These are phyloP conservation scores for Antedon mediterranea DNA, from an alignment of 53 echinoderm and acorn worm species.

Conservation along the genomic window DNA sequence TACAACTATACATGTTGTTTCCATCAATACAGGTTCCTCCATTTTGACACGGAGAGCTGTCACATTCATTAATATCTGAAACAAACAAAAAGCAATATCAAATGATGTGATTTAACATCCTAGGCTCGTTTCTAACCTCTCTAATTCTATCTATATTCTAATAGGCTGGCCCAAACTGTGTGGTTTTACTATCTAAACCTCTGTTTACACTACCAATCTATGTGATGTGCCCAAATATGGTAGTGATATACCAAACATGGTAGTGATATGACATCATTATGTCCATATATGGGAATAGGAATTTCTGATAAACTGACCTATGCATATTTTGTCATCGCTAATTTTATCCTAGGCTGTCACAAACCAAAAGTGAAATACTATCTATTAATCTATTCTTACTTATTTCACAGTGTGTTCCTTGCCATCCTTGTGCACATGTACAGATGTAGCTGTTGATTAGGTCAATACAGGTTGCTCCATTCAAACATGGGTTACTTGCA, in stretches of 20 bases:
- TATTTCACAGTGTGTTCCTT: constrained; percentile 33
- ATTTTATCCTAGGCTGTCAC: neutral
- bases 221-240: too few relatives aligned
- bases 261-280: too few relatives aligned
- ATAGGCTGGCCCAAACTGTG: neutral
- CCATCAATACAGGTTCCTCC: neutral
- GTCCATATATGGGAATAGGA: too few relatives aligned
- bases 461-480: neutral
- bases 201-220: too few relatives aligned
- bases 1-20: neutral
- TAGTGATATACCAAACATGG: too few relatives aligned
- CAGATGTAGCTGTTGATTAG: neutral
- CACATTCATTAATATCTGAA: neutral
- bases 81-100: neutral
- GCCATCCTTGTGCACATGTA: neutral
- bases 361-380: neutral
- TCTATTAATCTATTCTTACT: constrained; percentile 9
- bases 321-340: too few relatives aligned
- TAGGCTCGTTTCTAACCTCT: too few relatives aligned
- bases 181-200: too few relatives aligned
- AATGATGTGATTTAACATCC: constrained; percentile 1
- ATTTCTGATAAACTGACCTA: too few relatives aligned
- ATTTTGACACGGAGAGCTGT: neutral
- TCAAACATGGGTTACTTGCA: neutral
- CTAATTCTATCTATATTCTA: too few relatives aligned